phyloP scores from a whole-genome alignment of 2,113 vertebrate species.

The Thamnophis sirtalis region DNA sequence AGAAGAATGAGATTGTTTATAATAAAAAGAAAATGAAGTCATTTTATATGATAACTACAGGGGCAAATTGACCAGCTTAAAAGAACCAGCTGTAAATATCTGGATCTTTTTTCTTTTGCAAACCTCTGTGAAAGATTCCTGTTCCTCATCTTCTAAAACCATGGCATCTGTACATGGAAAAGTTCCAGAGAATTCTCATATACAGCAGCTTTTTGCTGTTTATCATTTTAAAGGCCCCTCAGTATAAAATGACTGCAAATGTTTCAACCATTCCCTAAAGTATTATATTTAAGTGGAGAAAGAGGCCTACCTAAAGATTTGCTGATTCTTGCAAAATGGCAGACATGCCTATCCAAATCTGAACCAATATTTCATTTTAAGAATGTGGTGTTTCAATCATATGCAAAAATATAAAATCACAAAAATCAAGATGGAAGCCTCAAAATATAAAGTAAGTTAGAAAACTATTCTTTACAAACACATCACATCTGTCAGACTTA shows the following conservation, averaged over 20 bases:
- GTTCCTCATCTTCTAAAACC: not conserved
- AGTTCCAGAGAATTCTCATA: constrained; percentile 8
- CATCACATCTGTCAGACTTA: not conserved
- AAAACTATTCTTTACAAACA: not conserved
- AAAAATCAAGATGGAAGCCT: not conserved
- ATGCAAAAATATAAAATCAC: not conserved
- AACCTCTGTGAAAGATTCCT: not conserved
- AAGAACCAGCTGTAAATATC: not conserved
- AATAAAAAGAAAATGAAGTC: not conserved
- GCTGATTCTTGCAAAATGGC: not conserved
- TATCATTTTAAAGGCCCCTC: constrained; percentile 4
- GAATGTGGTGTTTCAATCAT: not conserved
- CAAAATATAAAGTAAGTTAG: not conserved
- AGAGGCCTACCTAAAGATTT: not conserved
- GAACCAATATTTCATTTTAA: not conserved
- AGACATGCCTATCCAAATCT: not conserved
- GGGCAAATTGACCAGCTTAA: not conserved
- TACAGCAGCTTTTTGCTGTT: not conserved
- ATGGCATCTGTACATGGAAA: not conserved
- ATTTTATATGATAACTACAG: not conserved
- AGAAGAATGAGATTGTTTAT: not conserved
- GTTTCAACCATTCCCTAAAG: not conserved
- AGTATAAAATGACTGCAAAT: not conserved
- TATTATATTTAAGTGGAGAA: not conserved
- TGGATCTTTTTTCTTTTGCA: constrained; percentile 10